Evolutionary conservation across 2,797 vertebrate species (phyloP), one percentile per base, ranked within the genome.

Genomic region (Pseudotriccus pelzelni): DNA sequence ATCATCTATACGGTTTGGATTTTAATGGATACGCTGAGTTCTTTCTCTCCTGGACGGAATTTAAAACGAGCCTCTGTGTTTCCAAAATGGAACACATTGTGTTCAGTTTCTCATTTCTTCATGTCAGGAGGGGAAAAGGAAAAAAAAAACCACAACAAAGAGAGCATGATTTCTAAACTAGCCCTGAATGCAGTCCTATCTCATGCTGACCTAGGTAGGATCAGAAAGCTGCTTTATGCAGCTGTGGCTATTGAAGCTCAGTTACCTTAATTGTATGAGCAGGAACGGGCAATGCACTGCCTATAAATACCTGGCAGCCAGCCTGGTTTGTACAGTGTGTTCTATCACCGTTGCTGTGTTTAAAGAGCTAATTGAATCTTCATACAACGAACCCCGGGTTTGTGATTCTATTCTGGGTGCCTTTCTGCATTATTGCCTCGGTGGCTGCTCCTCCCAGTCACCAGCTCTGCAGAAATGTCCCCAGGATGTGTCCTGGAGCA

Each of bases 31-130:
- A 18, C 30, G 23, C 32, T 8, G 32, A 53, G 23, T 7, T 41
- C 53, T 64, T 22, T 28, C 47, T 49, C 47, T 60, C 36, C 53
- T 49, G 44, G 24, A 41, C 14, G 14, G 49, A 70, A 58, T 90
- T 63, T 16, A 25, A 69, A 85, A 59, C 3, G 3, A 85, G 9
- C 37, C 20, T 80, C 60, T 53, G 28, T 23, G 37, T 62, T 74
- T 87, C 75, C 69, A 79, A 77, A 96, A 79, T 22, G 80, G 87
- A 95, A 90, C 49, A 39, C 60, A 78, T 39, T 47, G 68, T 83
- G 80, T 66, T 94, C 70, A 23, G 18, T 84, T 66, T 44, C 55
- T 66, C 56, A 27, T 78, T 67, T 64, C 59, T 78, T 46, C 36
- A 8, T 23, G 55, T 32, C 44, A 2, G 28, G 2, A 30, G n/a